Evolutionary conservation across 2,113 vertebrate genomes (phyloP), one percentile per base, ranked within the genome.

Genomic region (Eonycteris spelaea): DNA sequence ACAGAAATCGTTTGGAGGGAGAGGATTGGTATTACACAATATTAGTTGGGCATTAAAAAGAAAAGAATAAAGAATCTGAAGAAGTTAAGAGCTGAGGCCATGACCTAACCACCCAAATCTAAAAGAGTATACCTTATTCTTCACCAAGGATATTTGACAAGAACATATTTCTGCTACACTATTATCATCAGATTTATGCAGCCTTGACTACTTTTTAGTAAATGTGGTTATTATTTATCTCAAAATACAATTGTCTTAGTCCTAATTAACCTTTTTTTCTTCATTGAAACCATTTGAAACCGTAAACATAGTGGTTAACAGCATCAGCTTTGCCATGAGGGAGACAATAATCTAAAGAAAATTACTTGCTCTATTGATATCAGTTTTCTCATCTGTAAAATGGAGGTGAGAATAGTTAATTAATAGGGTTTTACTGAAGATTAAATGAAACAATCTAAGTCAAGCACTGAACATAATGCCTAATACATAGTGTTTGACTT

Each of bases 371-470:
- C 26, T 9, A 51, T 33, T 65, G 70, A 40, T 51, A 78, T 16
- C 24, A 59, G 33, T 78, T 87, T 96, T 95, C 55, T 73, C 75
- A 84, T n/a, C 40, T 91, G 9, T 87, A 59, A 78, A 87, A 78
- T 55, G 26, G 35, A 30, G 43, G 61, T 73, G 51, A 24, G 11
- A 21, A 9, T 33, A 65, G 5, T 33, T 45, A 33, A 14, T 68
- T 57, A 28, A 10, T 18, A 90, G 9, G 10, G 33, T 35, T 33
- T 83, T 67, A 68, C 3, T 59, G 79, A 89, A 77, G 63, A 65
- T 13, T 53, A 45, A 78, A 59, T 71, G 19, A 82, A 84, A 45
- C 3, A 67, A 18, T 74, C 71, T 85, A 18, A 21, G 40, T 43
- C 48, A 80, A 61, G 24, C 21, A 84, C 30, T 75, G 79, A 68